Percentiles rank a stretch among this genome's conserved stretches.
These are phyloP conservation scores for Idris sp. DNA, from an alignment of 1,140 invertebrate genomes.

Conservation along the genomic window DNA sequence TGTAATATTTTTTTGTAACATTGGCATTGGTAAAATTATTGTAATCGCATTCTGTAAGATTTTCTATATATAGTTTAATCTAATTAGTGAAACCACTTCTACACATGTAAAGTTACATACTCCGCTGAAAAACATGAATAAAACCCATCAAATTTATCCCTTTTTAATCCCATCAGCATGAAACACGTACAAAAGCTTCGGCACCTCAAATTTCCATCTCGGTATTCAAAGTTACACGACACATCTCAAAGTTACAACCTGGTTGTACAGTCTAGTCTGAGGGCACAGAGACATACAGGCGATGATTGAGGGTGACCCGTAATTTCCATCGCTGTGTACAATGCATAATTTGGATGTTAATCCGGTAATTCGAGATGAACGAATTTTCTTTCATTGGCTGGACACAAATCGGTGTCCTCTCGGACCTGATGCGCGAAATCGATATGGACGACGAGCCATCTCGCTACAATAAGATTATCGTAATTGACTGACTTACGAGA, in stretches of 20 bases:
- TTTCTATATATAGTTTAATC: not conserved
- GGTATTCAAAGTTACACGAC: conserved; percentile 26
- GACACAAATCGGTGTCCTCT: conserved; percentile 70
- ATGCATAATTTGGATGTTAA: conserved; percentile 49
- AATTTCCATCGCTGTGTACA: conserved; percentile 43
- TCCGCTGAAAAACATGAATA: conserved; percentile 3
- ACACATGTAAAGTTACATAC: not conserved
- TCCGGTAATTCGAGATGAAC: conserved; percentile 33
- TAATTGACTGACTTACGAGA: conserved; percentile 77
- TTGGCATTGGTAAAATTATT: no score
- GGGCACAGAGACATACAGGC: not conserved
- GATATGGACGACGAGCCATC: conserved; percentile 51
- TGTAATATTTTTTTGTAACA: no score
- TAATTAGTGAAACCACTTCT: not conserved
- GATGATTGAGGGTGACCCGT: conserved; percentile 21
- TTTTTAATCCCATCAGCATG: conserved; percentile 20
- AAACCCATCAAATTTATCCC: conserved; percentile 7
- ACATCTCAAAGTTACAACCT: conserved; percentile 28
- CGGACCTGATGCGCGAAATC: conserved; percentile 65
- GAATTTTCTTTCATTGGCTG: conserved; percentile 33
- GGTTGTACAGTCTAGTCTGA: conserved; percentile 9
- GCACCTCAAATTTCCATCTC: conserved; percentile 1
- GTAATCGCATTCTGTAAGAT: no score
- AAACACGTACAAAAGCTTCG: conserved; percentile 1
- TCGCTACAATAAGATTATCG: conserved; percentile 74